A percentile compares a stretch with the other conserved stretches of the same genome.
Conservation (phyloP, 2,797 vertebrate genomes). For the Bovichtus diacanthus region DNA sequence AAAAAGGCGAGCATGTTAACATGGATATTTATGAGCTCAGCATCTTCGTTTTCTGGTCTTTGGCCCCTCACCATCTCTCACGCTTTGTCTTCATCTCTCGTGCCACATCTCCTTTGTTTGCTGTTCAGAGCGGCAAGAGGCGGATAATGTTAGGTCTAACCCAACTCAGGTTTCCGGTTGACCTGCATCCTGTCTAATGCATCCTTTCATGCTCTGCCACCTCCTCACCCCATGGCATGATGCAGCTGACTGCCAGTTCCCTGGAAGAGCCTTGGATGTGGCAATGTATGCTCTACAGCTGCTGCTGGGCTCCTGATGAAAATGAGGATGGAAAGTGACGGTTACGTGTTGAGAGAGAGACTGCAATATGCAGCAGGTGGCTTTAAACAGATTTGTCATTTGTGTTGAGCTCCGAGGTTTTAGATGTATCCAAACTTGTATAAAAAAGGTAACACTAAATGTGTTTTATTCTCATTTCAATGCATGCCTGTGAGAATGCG, state of each 20-base stretch:
- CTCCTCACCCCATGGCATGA: slow-evolving; percentile 48
- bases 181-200: slow-evolving; percentile 54
- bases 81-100: slow-evolving; percentile 4
- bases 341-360: slow-evolving; percentile 39
- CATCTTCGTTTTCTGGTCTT: slow-evolving; percentile 2
- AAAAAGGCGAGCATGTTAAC: not conserved
- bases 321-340: slow-evolving; percentile 44
- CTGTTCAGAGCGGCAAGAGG: slow-evolving; percentile 9
- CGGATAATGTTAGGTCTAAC: slow-evolving; percentile 33
- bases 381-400: slow-evolving; percentile 40
- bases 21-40: not conserved
- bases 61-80: slow-evolving; percentile 21
- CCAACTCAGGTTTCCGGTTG: slow-evolving; percentile 38
- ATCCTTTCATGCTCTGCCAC: slow-evolving; percentile 66
- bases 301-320: slow-evolving; percentile 48
- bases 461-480: not conserved
- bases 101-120: slow-evolving; percentile 10
- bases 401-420: slow-evolving; percentile 10
- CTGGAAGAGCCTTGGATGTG: slow-evolving; percentile 53
- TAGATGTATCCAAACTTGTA: slow-evolving; percentile 8
- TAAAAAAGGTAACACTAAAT: not conserved
- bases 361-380: slow-evolving; percentile 40
- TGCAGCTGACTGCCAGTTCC: slow-evolving; percentile 61
- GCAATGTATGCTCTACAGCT: slow-evolving; percentile 53
- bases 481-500: not conserved